A percentile compares a stretch with the other conserved stretches of the same genome.
Evolutionary conservation across 2,888 invertebrate species (phyloP).

Genomic region (Punctoribates punctum): DNA sequence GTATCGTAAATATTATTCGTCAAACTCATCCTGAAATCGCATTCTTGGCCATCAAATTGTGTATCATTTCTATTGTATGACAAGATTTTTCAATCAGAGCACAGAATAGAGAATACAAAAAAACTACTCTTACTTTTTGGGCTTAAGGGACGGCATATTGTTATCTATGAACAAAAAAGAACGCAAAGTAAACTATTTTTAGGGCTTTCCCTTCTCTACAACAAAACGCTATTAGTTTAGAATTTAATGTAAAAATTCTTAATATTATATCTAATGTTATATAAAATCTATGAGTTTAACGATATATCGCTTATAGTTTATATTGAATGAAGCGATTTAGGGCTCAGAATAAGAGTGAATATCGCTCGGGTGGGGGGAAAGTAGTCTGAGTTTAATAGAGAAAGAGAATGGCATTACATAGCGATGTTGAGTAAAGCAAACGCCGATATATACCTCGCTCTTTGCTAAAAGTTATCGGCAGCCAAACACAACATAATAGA

Average conservation of each 20-base stretch:
- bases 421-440: background rate
- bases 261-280: background rate
- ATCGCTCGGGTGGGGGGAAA: too few relatives aligned
- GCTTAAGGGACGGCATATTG: background rate
- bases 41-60: background rate
- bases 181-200: background rate
- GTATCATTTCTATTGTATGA: background rate
- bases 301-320: background rate
- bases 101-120: too few relatives aligned
- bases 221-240: background rate
- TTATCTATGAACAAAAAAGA: background rate
- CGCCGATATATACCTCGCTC: background rate
- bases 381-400: background rate
- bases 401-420: slow-evolving; percentile 13
- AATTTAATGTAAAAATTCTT: slow-evolving; percentile 11
- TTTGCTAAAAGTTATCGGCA: slow-evolving; percentile 5
- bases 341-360: too few relatives aligned
- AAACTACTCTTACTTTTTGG: too few relatives aligned
- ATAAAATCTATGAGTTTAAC: background rate
- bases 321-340: background rate
- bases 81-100: too few relatives aligned
- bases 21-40: background rate
- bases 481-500: background rate
- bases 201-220: background rate
- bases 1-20: background rate